Percentiles rank a stretch among this genome's conserved stretches.
Conservation (phyloP, 2,113 vertebrate species). For the Tichodroma muraria region DNA sequence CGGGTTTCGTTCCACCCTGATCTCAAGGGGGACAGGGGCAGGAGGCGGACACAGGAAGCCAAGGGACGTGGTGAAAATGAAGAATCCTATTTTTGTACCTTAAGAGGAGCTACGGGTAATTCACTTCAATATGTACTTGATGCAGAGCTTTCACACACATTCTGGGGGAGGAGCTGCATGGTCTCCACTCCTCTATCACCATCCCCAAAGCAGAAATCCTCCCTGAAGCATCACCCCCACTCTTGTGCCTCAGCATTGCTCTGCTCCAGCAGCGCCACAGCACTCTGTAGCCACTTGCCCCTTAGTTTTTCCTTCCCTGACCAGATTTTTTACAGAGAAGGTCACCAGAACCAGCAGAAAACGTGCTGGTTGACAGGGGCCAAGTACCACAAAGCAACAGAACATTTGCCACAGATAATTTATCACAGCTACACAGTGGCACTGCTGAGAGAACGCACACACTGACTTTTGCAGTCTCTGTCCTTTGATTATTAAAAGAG, state of each 20-base stretch:
- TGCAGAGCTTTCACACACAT: background rate
- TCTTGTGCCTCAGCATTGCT: background rate
- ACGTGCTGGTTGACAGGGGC: background rate
- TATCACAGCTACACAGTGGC: background rate
- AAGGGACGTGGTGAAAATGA: background rate
- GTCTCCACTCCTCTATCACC: background rate
- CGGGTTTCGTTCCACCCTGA: fast-evolving
- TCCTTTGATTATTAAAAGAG: conserved; percentile 38
- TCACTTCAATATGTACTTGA: background rate
- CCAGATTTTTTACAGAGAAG: background rate
- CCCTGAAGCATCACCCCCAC: background rate
- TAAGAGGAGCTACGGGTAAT: background rate
- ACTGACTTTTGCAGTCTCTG: background rate
- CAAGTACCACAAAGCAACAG: background rate
- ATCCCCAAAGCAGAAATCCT: background rate
- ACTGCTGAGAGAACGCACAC: background rate
- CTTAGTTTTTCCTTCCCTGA: background rate
- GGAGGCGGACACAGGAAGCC: background rate
- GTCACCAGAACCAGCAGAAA: background rate
- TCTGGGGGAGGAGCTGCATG: background rate
- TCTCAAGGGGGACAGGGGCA: background rate
- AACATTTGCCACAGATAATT: background rate
- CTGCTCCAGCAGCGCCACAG: background rate
- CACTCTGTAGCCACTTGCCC: background rate
- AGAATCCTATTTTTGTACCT: background rate